These are phyloP conservation scores for Choristoneura rosaceana DNA, from an alignment of 2,888 invertebrate species.

Conservation along the genomic window DNA sequence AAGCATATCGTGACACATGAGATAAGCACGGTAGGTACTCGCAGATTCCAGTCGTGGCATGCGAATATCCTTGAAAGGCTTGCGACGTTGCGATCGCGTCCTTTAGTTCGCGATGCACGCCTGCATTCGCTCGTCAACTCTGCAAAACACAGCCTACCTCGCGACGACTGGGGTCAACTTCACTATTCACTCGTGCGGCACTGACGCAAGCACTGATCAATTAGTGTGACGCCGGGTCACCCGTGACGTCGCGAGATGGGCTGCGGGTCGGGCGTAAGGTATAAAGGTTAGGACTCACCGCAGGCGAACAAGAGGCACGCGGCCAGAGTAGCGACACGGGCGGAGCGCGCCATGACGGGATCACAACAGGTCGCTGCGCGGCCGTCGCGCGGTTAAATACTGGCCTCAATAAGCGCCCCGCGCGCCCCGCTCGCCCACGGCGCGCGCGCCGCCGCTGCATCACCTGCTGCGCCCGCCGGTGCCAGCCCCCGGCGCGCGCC, in stretches of 20 bases:
- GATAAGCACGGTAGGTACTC: constrained; percentile 63
- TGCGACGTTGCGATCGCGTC: constrained; percentile 67
- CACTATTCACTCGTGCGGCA: constrained; percentile 80
- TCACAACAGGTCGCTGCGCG: constrained; percentile 86
- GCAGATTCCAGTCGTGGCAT: constrained; percentile 52
- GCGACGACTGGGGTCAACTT: constrained; percentile 72
- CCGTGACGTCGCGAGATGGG: constrained; percentile 81
- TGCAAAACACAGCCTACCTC: constrained; percentile 74
- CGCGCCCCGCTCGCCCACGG: constrained; percentile 83
- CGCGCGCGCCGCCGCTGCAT: constrained; percentile 59
- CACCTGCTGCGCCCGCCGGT: constrained; percentile 52
- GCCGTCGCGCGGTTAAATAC: constrained; percentile 83
- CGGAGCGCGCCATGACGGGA: constrained; percentile 86
- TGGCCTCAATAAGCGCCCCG: constrained; percentile 84
- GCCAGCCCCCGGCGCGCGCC: background rate
- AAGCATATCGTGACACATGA: constrained; percentile 61
- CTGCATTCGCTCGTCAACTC: constrained; percentile 70
- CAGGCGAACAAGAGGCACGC: constrained; percentile 84
- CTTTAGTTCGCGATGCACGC: constrained; percentile 69
- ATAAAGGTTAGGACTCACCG: constrained; percentile 85
- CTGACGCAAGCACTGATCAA: constrained; percentile 74
- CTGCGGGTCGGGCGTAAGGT: constrained; percentile 73
- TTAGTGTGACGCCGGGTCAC: constrained; percentile 67
- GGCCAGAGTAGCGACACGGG: constrained; percentile 85
- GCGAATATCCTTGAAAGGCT: constrained; percentile 75